Evolutionary conservation across 2,888 invertebrate genomes (phyloP).

Genomic region (Lumbricus terrestris): DNA sequence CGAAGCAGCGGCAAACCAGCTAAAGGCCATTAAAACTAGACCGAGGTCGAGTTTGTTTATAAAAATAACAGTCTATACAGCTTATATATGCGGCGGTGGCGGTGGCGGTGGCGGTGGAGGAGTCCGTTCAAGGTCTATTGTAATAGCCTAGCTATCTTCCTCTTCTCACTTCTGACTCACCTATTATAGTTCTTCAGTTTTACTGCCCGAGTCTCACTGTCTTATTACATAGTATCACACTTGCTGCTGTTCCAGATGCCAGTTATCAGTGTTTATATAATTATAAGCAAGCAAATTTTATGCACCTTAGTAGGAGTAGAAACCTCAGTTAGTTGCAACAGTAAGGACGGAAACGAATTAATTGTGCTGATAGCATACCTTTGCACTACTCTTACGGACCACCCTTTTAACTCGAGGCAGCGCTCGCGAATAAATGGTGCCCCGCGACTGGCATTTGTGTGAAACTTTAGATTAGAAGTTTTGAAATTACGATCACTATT

Average conservation of each 20-base stretch:
- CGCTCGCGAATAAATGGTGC: too few relatives aligned
- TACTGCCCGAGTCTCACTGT: neutral
- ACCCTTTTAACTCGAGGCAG: too few relatives aligned
- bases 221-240: neutral
- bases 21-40: neutral
- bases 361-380: neutral
- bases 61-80: neutral
- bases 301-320: neutral
- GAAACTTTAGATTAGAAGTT: too few relatives aligned
- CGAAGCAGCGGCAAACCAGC: neutral
- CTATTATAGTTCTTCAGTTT: too few relatives aligned
- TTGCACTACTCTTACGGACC: too few relatives aligned
- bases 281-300: neutral
- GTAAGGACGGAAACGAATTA: neutral
- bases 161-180: neutral
- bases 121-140: too few relatives aligned
- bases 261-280: too few relatives aligned
- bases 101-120: too few relatives aligned
- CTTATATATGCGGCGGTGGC: too few relatives aligned
- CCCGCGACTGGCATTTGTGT: too few relatives aligned
- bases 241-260: neutral
- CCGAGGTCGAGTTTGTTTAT: neutral
- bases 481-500: too few relatives aligned
- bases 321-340: neutral
- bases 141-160: too few relatives aligned